phyloP scores from a whole-genome alignment of 1,140 invertebrate genomes.

The Musca domestica region DNA sequence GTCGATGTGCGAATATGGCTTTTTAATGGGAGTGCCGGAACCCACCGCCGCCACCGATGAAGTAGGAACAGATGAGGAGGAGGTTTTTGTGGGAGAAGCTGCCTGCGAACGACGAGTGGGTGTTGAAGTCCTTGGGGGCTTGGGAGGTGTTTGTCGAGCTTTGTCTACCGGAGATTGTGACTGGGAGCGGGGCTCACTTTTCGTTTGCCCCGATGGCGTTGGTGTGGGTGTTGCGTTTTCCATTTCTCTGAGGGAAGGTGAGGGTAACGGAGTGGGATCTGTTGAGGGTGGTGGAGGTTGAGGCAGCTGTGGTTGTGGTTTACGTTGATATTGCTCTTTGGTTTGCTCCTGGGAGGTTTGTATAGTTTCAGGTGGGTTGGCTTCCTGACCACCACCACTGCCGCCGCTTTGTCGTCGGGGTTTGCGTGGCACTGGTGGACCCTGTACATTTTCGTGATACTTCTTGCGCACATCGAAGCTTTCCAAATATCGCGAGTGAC shows the following conservation, averaged over 20 bases:
- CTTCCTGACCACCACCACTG: neutral
- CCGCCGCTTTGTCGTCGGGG: conserved; percentile 42
- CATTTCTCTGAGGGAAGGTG: neutral
- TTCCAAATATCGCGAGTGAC: conserved; percentile 49
- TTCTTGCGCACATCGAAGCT: conserved; percentile 50
- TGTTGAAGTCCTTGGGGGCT: conserved; percentile 28
- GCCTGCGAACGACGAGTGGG: conserved; percentile 33
- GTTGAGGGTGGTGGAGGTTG: conserved; percentile 30
- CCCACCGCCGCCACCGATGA: neutral
- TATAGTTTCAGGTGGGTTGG: conserved; percentile 7
- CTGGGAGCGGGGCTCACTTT: conserved; percentile 21
- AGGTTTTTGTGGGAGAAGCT: conserved; percentile 28
- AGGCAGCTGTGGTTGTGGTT: conserved; percentile 29
- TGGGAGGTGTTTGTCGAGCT: conserved; percentile 26
- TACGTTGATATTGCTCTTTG: conserved; percentile 26
- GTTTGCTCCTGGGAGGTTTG: conserved; percentile 5
- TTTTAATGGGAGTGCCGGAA: neutral
- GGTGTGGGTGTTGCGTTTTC: conserved; percentile 14
- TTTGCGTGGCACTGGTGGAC: conserved; percentile 33
- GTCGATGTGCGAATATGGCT: conserved; percentile 27
- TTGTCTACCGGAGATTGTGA: conserved; percentile 29
- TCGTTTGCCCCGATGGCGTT: neutral
- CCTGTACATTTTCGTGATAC: conserved; percentile 41
- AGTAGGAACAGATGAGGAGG: conserved; percentile 17
- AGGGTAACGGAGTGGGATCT: conserved; percentile 28